Base-by-base conservation (phyloP, 2,888 invertebrate species). In the Anorthoa munda region DNA sequence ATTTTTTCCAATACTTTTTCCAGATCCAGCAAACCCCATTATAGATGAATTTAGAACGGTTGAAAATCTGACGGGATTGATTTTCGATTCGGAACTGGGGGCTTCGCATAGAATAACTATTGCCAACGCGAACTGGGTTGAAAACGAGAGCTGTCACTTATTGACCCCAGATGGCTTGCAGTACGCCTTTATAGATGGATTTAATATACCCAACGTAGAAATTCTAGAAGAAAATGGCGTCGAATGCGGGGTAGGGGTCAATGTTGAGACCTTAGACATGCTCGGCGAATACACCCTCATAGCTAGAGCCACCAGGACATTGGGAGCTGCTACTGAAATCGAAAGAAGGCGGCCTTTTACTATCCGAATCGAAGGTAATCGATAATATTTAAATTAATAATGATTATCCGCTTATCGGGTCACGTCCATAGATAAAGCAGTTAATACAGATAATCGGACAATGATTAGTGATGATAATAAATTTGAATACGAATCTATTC, bases 201-300 rank as follows among this genome's bases (percentile, higher is more conserved):
- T 92, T 61, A 79, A 89, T 39, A 46, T 91, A 1, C 55, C 88
- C 5, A 91, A 91, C 48, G 79, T 94, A 3, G 84, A 91, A 82
- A 81, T 88, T 18, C 66, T 93, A 12, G 56, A 86, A 51, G 87
- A 82, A 46, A 17, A 45, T 18, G 71, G 78, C 3, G 81, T 90
- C 31, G 89, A 90, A 39, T 95, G 95, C 72, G 93, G 92, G 2
- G 82, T 95, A 3, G 72, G 63, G 2, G 64, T 95, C 0, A 82
- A 77, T 17, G 88, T 94, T 1, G 39, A 76, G 39, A 84, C 89
- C 0, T 90, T 91, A 71, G 87, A 91, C 12, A 77, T 86, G 66
- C 73, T 93, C 7, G 95, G 95, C 12, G 85, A 90, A 46, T 95
- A 95, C 95, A 89, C 85, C n/a, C 87, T 95, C 21, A 90, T 94